Evolutionary conservation across 2,797 vertebrate genomes (phyloP).

Genomic region (Coregonus sp.): DNA sequence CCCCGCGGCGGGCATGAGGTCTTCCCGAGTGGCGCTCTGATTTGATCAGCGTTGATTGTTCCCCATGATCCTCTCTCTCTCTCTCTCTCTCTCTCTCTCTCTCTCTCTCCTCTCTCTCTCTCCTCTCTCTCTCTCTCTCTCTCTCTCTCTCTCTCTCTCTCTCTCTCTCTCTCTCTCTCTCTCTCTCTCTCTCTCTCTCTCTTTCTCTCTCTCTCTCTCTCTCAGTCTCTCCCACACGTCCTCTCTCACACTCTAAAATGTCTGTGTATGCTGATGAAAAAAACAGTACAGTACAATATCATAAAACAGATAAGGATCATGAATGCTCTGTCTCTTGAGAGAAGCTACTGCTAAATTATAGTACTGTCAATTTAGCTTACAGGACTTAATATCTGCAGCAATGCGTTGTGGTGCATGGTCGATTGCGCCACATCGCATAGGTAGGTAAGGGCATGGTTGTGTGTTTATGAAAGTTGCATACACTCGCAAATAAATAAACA

Average conservation of each 20-base stretch:
- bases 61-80: constrained; percentile 35
- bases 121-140: not conserved
- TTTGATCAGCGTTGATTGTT: constrained; percentile 63
- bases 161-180: not conserved
- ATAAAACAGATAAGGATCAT: not conserved
- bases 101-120: not conserved
- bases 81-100: not conserved
- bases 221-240: not conserved
- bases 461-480: constrained; percentile 9
- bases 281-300: not conserved
- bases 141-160: not conserved
- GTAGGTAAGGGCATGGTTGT: not conserved
- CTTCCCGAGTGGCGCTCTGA: constrained; percentile 70
- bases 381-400: not conserved
- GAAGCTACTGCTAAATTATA: no score
- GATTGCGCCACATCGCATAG: not conserved
- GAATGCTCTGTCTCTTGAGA: no score
- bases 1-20: constrained; percentile 75
- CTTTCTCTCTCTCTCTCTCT: not conserved
- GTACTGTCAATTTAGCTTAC: not conserved
- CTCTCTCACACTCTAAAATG: not conserved
- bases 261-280: not conserved
- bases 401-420: not conserved
- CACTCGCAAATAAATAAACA: constrained; percentile 53
- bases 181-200: not conserved